Percentiles rank a stretch among this genome's conserved stretches.
These are phyloP conservation scores for Telmatochromis sp. DNA, from an alignment of 2,113 vertebrate genomes.

Conservation along the genomic window DNA sequence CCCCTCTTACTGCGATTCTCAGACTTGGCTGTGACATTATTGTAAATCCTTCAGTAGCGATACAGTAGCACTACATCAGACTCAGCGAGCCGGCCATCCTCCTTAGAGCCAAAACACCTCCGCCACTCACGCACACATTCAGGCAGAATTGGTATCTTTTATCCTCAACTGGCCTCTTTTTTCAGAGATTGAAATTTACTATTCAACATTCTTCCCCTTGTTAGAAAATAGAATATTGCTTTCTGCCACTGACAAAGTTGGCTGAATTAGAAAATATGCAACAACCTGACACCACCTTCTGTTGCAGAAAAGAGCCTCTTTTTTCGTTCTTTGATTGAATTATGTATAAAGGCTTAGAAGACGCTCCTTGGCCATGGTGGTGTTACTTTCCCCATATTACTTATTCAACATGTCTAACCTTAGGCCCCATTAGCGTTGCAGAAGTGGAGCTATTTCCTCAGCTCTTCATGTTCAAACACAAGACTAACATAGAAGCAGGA, in stretches of 20 bases:
- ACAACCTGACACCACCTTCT: constrained; percentile 24
- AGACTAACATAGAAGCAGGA: not conserved
- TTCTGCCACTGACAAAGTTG: not conserved
- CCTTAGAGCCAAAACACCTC: not conserved
- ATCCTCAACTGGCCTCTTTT: constrained; percentile 17
- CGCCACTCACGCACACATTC: not conserved
- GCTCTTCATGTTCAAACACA: constrained; percentile 25
- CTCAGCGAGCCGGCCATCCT: not conserved
- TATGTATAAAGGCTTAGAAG: constrained; percentile 34
- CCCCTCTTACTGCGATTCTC: not conserved
- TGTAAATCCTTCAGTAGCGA: constrained; percentile 23
- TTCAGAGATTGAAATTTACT: constrained; percentile 12
- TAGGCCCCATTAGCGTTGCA: constrained; percentile 38
- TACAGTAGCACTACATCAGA: constrained; percentile 12
- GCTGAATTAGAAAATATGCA: constrained; percentile 15
- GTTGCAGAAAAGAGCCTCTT: constrained; percentile 2
- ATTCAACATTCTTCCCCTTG: constrained; percentile 16
- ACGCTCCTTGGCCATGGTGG: constrained; percentile 7
- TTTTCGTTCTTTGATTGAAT: constrained; percentile 27
- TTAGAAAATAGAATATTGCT: not conserved
- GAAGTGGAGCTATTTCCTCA: constrained; percentile 12
- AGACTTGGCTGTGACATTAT: constrained; percentile 20
- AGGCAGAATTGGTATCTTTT: not conserved
- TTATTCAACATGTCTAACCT: constrained; percentile 51
- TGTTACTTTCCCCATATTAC: constrained; percentile 45